phyloP scores from a whole-genome alignment of 2,113 vertebrate species.

The Gymnorhina tibicen region DNA sequence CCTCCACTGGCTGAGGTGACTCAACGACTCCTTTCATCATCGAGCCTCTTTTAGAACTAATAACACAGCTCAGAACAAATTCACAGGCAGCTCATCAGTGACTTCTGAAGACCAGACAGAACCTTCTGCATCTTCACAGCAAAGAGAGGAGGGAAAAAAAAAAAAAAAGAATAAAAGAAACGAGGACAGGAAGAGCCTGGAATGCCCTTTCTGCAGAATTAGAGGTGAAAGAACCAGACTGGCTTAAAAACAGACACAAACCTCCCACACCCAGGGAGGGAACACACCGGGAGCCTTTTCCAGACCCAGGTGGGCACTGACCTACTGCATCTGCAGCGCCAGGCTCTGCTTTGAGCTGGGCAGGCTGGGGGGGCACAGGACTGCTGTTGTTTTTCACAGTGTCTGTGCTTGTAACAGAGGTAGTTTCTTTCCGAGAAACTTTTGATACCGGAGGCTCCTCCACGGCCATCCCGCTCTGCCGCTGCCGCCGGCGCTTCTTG shows the following conservation, averaged over 20 bases:
- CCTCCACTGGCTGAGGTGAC: not conserved
- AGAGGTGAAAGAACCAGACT: not conserved
- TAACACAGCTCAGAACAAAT: not conserved
- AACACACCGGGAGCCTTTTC: not conserved
- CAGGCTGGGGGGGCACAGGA: constrained; percentile 76
- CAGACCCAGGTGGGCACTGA: constrained; percentile 49
- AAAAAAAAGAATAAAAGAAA: not conserved
- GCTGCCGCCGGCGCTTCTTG: constrained; percentile 91
- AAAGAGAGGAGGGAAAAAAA: rapidly evolving
- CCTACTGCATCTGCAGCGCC: constrained; percentile 73
- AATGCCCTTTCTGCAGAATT: not conserved
- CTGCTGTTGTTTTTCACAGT: constrained; percentile 84
- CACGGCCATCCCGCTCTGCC: constrained; percentile 83
- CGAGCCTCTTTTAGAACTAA: not conserved
- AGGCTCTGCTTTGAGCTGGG: constrained; percentile 74
- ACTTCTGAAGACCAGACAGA: not conserved
- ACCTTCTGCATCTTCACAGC: not conserved
- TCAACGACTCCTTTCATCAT: not conserved
- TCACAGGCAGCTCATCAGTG: not conserved
- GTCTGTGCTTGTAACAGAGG: constrained; percentile 79
- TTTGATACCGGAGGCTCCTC: constrained; percentile 89
- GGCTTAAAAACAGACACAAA: not conserved
- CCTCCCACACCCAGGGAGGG: not conserved
- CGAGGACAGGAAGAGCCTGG: not conserved
- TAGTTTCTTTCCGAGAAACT: constrained; percentile 86